Evolutionary conservation across 2,888 invertebrate species (phyloP), one percentile per base, ranked within the genome.

Genomic region (Sarcophaga caerulescens): DNA sequence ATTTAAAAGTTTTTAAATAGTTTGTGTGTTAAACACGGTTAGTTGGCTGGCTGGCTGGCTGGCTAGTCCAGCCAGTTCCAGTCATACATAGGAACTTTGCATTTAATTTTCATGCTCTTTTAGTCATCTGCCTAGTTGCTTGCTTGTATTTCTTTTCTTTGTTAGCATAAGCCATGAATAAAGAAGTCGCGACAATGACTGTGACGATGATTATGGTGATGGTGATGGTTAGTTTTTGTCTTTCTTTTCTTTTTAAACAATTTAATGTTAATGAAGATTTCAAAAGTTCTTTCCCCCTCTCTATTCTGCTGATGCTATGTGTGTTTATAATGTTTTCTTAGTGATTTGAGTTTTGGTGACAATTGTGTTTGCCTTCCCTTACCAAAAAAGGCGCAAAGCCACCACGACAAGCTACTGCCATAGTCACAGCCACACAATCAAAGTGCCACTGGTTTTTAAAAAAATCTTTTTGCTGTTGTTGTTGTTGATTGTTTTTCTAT

Each of bases 281-380:
- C 75, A 78, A 70, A 25, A 52, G 66, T 59, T 84, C 75, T 65
- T 17, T 3, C 1, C 17, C 52, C 52, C 52, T 14, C 17, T 52
- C 52, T 14, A 14, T 17, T 2, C 52, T 14, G 0, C 12, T 52
- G 3, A 12, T 35, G 35, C 10, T 60, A 19, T 60, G 60, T 52
- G 0, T 60, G 60, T 60, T 60, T 60, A 6, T 60, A 35, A 76
- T 76, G 65, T 76, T 76, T 76, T 59, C 76, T 14, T 47, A 65
- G 70, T 74, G 81, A 78, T 81, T 85, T 78, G 57, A 73, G 74
- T 74, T 81, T 85, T 84, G 70, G 85, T 81, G 85, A 81, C 85
- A 85, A 81, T 77, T 81, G n/a, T 74, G 78, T 85, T 85, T 80
- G 45, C 35, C 76, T 76, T 76, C 74, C 70, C 79, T 70, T 75